Percentiles rank a stretch among this genome's conserved stretches.
These are phyloP conservation scores for Chydorus sphaericus DNA, from an alignment of 2,888 invertebrate genomes.

Conservation along the genomic window DNA sequence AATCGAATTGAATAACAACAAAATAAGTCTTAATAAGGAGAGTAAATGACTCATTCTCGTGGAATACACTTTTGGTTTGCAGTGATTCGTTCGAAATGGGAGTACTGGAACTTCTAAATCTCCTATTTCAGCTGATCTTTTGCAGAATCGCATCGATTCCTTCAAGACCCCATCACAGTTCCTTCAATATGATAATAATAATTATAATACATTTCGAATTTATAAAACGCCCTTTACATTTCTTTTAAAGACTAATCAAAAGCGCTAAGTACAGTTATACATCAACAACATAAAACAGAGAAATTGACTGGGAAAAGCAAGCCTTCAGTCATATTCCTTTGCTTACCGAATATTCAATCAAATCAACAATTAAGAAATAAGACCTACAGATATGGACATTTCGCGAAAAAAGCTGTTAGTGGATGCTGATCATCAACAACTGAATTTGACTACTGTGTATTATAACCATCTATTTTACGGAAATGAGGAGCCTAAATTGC, in stretches of 20 bases:
- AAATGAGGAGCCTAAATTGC: too few relatives aligned
- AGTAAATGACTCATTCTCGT: slow-evolving; percentile 1
- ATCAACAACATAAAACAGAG: too few relatives aligned
- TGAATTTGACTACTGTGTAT: too few relatives aligned
- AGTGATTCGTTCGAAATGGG: background rate
- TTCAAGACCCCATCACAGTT: slow-evolving; percentile 3
- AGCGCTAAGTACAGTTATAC: too few relatives aligned
- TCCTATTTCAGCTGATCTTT: background rate
- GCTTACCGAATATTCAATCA: background rate
- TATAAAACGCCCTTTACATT: too few relatives aligned
- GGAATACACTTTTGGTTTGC: background rate
- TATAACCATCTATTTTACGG: too few relatives aligned
- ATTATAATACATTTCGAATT: too few relatives aligned
- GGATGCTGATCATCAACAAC: too few relatives aligned
- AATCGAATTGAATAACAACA: background rate
- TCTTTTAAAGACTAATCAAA: too few relatives aligned
- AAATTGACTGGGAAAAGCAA: too few relatives aligned
- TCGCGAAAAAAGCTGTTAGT: too few relatives aligned
- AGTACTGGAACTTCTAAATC: background rate
- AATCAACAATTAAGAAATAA: background rate
- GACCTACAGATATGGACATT: background rate
- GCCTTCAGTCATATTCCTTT: too few relatives aligned
- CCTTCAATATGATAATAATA: background rate
- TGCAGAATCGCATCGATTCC: background rate
- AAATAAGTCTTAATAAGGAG: background rate